Base-by-base conservation (phyloP, 1,140 invertebrate genomes). In the Calliphora vicina region DNA sequence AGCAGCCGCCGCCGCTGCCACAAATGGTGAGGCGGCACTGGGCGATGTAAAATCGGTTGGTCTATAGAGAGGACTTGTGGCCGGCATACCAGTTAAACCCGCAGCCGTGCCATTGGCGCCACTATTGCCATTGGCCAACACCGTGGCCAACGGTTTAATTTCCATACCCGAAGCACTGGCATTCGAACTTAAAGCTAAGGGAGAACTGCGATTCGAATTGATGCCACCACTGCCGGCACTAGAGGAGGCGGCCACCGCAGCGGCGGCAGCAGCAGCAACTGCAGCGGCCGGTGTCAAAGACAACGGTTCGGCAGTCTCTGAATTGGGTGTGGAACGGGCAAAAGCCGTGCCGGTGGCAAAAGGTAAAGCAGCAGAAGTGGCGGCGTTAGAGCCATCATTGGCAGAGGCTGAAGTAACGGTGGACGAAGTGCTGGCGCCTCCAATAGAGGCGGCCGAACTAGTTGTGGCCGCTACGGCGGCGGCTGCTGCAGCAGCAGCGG, bases 41-140 rank as follows among this genome's bases (percentile, higher is more conserved):
- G 88, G 88, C 45, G 88, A 89, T 80, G 87, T 87, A 26, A 90
- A 90, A 83, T 90, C 89, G 50, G 88, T 88, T 80, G 89, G 88
- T 50, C 89, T 17, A 57, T 86, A 86, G 6, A 86, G 85, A 1
- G 89, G 89, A 86, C 88, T 90, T 82, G 87, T 88, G 71, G 88
- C 86, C 29, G 88, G 87, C 80, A 89, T 84, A 4, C 88, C 88
- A 67, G 88, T 82, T 67, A 84, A 50, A 5, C 83, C 83, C 57
- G 42, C 71, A 15, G 81, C 29, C 23, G 25, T 50, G n/a, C 80
- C 83, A 80, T 90, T 90, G 10, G 88, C 87, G 81, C 87, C 85
- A 15, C 86, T 86, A 71, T 85, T 87, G 20, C 88, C 88, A 57
- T 90, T 90, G 82, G 88, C 86, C 73, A 90, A 76, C 6, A 43